Conservation (phyloP, 2,113 vertebrate species). For the Carassius auratus region DNA sequence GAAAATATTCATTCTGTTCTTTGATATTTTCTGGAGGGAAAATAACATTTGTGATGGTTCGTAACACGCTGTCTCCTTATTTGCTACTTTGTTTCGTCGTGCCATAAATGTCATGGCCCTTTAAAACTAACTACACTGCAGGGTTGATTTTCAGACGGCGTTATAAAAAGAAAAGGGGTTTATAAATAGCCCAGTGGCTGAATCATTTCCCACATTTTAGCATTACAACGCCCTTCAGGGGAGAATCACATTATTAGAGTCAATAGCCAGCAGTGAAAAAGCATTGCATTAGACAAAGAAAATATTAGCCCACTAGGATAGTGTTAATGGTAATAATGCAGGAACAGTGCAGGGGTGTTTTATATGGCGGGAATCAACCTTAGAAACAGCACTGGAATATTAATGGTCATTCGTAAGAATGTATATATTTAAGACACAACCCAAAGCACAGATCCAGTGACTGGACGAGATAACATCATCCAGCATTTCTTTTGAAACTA, state of each 20-base stretch:
- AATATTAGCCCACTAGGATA: constrained; percentile 42
- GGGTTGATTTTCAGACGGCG: background rate
- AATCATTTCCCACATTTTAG: constrained; percentile 35
- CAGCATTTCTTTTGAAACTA: background rate
- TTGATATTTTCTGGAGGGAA: background rate
- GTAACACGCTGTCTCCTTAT: background rate
- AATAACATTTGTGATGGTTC: background rate
- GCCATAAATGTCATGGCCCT: background rate
- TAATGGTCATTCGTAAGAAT: constrained; percentile 54
- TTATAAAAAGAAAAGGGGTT: background rate
- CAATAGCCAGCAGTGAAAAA: constrained; percentile 33
- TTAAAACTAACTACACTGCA: background rate
- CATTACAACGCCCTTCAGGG: constrained; percentile 21
- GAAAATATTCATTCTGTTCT: background rate
- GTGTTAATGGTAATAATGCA: constrained; percentile 54
- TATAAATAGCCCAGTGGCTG: constrained; percentile 39
- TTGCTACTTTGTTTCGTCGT: background rate
- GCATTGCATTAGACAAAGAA: constrained; percentile 12
- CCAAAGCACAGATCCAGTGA: constrained; percentile 52
- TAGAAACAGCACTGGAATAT: constrained; percentile 39
- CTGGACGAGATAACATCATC: constrained; percentile 26
- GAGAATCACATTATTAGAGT: constrained; percentile 21
- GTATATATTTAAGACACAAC: constrained; percentile 60
- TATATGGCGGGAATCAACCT: constrained; percentile 48
- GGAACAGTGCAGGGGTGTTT: constrained; percentile 38